Percentiles rank a stretch among this genome's conserved stretches.
phyloP scores from a whole-genome alignment of 2,113 vertebrate species.

The Tragelaphus imberbis region DNA sequence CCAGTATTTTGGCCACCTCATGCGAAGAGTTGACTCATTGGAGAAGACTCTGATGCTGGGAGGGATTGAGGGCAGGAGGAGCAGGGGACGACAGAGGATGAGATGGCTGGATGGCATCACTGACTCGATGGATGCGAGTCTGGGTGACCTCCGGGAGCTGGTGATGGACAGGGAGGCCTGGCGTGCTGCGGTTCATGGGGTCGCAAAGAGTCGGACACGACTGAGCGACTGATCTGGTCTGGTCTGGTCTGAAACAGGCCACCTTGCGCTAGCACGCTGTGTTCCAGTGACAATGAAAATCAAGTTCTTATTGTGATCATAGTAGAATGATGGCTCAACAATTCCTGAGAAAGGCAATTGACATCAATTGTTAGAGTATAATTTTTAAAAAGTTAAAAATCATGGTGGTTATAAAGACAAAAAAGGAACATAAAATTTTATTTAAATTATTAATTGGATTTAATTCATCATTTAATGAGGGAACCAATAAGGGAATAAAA shows the following conservation, averaged over 20 bases:
- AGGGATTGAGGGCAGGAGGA: too few species aligned
- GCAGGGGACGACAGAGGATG: too few species aligned
- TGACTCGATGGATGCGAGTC: too few species aligned
- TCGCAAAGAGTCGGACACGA: too few species aligned
- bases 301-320: neutral
- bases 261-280: neutral
- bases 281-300: neutral
- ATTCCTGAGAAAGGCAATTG: neutral
- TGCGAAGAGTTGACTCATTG: too few species aligned
- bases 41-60: too few species aligned
- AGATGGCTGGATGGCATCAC: too few species aligned
- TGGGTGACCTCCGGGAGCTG: too few species aligned
- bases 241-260: neutral
- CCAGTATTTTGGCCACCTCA: too few species aligned
- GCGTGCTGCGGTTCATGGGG: too few species aligned
- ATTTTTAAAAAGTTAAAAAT: neutral
- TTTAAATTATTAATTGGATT: neutral
- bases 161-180: too few species aligned
- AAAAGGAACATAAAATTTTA: neutral
- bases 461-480: neutral
- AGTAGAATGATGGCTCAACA: neutral
- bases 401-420: neutral
- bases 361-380: neutral
- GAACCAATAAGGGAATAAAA: neutral
- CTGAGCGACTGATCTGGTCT: too few species aligned